Conservation (phyloP, 2,888 invertebrate species). For the Cynaeus angustus region DNA sequence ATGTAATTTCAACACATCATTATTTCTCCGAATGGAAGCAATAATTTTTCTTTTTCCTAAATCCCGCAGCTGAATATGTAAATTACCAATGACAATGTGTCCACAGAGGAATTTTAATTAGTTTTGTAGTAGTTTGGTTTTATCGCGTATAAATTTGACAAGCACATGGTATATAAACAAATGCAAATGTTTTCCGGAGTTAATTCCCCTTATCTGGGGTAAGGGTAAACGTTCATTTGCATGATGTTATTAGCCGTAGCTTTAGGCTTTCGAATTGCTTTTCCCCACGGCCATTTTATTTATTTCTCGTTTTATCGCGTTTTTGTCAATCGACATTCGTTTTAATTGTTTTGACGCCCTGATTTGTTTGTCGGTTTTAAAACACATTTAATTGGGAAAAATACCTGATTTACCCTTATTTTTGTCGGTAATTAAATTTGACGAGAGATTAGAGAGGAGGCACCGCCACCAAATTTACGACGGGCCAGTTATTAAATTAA, state of each 20-base stretch:
- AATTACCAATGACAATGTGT: background rate
- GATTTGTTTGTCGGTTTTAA: slow-evolving; percentile 13
- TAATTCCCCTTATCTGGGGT: slow-evolving; percentile 46
- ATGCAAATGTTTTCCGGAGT: slow-evolving; percentile 48
- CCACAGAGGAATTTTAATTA: slow-evolving; percentile 18
- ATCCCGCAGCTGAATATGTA: background rate
- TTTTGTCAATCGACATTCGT: slow-evolving; percentile 25
- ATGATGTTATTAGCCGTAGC: slow-evolving; percentile 49
- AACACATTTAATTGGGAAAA: background rate
- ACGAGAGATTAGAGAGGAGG: slow-evolving; percentile 27
- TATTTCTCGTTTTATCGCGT: slow-evolving; percentile 39
- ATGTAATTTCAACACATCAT: slow-evolving; percentile 36
- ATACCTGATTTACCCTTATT: slow-evolving; percentile 7
- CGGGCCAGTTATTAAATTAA: slow-evolving; percentile 17
- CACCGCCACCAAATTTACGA: slow-evolving; percentile 34
- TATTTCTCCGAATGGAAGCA: slow-evolving; percentile 11
- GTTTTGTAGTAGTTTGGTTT: slow-evolving; percentile 21
- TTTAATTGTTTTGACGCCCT: slow-evolving; percentile 28
- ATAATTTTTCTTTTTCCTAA: slow-evolving; percentile 7
- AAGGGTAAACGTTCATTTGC: slow-evolving; percentile 50
- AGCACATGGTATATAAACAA: slow-evolving; percentile 46
- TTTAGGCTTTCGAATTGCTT: slow-evolving; percentile 43
- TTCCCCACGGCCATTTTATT: slow-evolving; percentile 39
- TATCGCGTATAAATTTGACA: slow-evolving; percentile 38
- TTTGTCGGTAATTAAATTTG: slow-evolving; percentile 30